phyloP scores from a whole-genome alignment of 2,888 invertebrate genomes.

The Artemia sp. region DNA sequence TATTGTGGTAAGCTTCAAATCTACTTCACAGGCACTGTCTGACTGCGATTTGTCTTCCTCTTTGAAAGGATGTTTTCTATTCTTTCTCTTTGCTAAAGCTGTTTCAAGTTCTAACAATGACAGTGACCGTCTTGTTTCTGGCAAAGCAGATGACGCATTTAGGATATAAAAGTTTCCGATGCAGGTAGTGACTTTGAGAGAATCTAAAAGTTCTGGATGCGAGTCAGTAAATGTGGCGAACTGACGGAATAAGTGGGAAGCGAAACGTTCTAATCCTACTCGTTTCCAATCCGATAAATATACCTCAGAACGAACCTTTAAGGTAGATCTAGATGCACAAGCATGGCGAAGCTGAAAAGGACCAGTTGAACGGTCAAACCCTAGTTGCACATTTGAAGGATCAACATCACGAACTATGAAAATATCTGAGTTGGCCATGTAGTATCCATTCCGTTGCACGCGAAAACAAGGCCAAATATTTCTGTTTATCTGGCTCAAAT shows the following conservation, averaged over 20 bases:
- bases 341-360: slow-evolving; percentile 13
- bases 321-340: not conserved
- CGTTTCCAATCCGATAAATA: slow-evolving; percentile 8
- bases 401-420: not conserved
- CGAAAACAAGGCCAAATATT: not conserved
- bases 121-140: slow-evolving; percentile 8
- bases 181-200: slow-evolving; percentile 6
- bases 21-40: not conserved
- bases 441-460: not conserved
- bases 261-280: slow-evolving; percentile 15
- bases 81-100: not conserved
- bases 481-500: not conserved
- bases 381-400: not conserved
- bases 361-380: not conserved
- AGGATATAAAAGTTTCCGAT: slow-evolving; percentile 15
- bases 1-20: not conserved
- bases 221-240: not conserved
- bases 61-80: not conserved
- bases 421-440: slow-evolving; percentile 13
- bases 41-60: not conserved
- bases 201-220: not conserved
- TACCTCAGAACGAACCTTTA: not conserved
- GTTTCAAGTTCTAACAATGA: not conserved
- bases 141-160: not conserved
- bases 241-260: slow-evolving; percentile 1